A percentile compares a stretch with the other conserved stretches of the same genome.
These are phyloP conservation scores for Psittacula derbiana DNA, from an alignment of 2,797 vertebrate species.

Conservation along the genomic window DNA sequence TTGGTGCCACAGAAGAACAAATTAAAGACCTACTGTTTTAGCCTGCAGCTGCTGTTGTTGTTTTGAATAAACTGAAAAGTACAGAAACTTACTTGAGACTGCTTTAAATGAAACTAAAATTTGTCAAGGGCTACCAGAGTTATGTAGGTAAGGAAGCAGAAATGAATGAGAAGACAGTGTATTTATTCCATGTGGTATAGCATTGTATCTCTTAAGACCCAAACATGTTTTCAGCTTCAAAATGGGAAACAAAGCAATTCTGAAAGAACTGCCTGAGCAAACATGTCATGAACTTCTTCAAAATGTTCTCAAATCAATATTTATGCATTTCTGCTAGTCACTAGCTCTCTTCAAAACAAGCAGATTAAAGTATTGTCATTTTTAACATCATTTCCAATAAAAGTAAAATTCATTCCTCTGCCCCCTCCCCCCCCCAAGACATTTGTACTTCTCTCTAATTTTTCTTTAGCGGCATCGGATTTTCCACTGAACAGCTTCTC, in stretches of 20 bases:
- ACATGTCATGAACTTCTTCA: constrained; percentile 15
- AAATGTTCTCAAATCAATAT: constrained; percentile 13
- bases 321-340: neutral
- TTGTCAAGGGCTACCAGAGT: neutral
- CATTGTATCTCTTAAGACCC: neutral
- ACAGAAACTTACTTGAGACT: neutral
- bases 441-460: neutral
- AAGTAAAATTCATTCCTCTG: neutral
- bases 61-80: neutral
- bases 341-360: neutral
- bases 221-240: neutral
- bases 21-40: neutral
- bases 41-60: neutral
- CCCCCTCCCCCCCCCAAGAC: neutral
- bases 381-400: neutral
- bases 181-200: neutral
- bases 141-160: neutral
- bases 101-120: neutral
- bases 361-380: neutral
- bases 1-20: neutral
- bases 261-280: neutral
- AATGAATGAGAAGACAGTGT: neutral
- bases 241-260: constrained; percentile 10
- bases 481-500: neutral
- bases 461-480: neutral